Base-by-base conservation (phyloP, 2,888 invertebrate genomes). In the Drosophila gaucha region DNA sequence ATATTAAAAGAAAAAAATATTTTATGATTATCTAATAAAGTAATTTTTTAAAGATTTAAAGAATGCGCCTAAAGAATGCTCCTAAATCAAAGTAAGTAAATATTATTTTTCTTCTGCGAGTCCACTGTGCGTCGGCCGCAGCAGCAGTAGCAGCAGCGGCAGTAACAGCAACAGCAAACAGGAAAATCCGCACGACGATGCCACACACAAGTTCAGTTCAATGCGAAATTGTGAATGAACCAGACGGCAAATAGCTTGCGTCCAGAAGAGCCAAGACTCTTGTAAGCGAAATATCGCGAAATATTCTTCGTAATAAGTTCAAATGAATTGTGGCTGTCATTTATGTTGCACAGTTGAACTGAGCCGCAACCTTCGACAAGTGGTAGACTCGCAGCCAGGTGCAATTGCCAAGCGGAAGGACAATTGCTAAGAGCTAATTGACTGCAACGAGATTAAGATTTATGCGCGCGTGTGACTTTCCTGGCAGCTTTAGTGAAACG, bases 181-280 rank as follows among this genome's bases (percentile, higher is more conserved):
- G 84, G 87, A 88, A 88, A 89, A 89, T 84, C 88, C 84, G 87
- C 77, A 86, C 70, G 69, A 74, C 86, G 80, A 78, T 72, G 72
- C 74, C 73, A 66, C 73, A 76, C 71, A 86, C 58, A 76, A 82
- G 77, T 82, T 86, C 77, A 88, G 89, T 88, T 88, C 74, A 78
- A 78, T 86, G 78, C 78, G 73, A 84, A 84, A 76, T 82, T 84
- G 78, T 82, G 89, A 80, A 74, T 78, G 85, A 84, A 67, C 62
- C 75, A 80, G 85, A 87, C 87, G 80, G 78, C 74, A 58, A 64
- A 65, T 59, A 56, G 82, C 63, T 74, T 44, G 47, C 38, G 51
- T 30, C 46, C 24, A 56, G 59, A 16, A 6, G 36, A 30, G 33
- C 16, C 24, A 39, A 63, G 63, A 55, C 46, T 47, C 31, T 63